phyloP scores from a whole-genome alignment of 2,888 invertebrate species.

The Ormyrus rosae region DNA sequence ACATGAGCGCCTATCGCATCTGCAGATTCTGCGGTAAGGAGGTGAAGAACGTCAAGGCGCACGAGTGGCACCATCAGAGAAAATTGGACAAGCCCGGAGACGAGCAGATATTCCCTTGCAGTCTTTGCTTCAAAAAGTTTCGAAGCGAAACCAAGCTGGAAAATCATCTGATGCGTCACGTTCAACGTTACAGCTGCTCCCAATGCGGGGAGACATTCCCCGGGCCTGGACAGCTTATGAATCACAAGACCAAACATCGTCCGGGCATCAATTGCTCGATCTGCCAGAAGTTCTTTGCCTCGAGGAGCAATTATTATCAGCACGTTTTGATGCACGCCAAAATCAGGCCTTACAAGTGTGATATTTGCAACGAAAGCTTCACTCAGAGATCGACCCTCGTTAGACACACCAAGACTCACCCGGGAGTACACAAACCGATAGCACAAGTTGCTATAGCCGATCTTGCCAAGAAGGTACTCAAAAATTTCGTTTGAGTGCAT shows the following conservation, averaged over 20 bases:
- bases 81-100: constrained; percentile 24
- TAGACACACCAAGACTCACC: constrained; percentile 66
- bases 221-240: constrained; percentile 60
- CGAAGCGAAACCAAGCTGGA: constrained; percentile 63
- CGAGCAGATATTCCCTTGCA: constrained; percentile 60
- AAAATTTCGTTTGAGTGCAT: constrained; percentile 16
- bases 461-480: constrained; percentile 60
- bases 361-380: constrained; percentile 66
- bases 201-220: constrained; percentile 62
- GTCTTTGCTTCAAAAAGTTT: constrained; percentile 64
- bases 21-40: constrained; percentile 66
- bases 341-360: constrained; percentile 69
- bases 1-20: constrained; percentile 57
- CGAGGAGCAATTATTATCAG: constrained; percentile 65
- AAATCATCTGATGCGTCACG: constrained; percentile 64
- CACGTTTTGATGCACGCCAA: constrained; percentile 69
- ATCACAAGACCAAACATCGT: constrained; percentile 63
- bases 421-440: constrained; percentile 52
- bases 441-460: constrained; percentile 62
- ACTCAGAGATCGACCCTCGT: constrained; percentile 66
- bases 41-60: constrained; percentile 63
- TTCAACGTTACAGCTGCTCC: constrained; percentile 62
- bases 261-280: constrained; percentile 61
- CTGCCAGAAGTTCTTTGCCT: constrained; percentile 63
- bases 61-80: constrained; percentile 67